Percentiles rank a stretch among this genome's conserved stretches.
Conservation (phyloP, 2,888 invertebrate genomes). For the Lumbricus terrestris region DNA sequence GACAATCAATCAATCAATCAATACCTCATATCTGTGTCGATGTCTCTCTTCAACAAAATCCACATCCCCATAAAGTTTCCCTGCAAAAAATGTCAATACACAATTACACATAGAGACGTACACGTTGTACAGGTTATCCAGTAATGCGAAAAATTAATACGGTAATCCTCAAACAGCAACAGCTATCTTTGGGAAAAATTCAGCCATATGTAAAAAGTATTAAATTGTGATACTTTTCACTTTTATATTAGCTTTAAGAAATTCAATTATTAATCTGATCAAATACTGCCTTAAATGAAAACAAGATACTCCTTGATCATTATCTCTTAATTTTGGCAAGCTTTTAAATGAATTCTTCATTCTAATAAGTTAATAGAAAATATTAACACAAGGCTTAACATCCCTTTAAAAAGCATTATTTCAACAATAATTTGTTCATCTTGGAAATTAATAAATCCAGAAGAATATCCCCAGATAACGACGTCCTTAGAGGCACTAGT, state of each 20-base stretch:
- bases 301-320: not conserved
- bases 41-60: conserved; percentile 84
- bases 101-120: too few species aligned
- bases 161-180: not conserved
- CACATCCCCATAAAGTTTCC: conserved; percentile 52
- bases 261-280: not conserved
- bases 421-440: too few species aligned
- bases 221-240: not conserved
- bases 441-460: too few species aligned
- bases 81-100: conserved; percentile 10
- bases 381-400: not conserved
- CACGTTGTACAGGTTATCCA: not conserved
- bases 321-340: not conserved
- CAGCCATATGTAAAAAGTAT: not conserved
- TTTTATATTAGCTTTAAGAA: not conserved
- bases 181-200: not conserved
- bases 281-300: not conserved
- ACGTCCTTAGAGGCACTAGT: too few species aligned
- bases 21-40: conserved; percentile 86
- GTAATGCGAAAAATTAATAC: not conserved
- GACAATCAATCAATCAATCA: too few species aligned
- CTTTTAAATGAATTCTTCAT: not conserved
- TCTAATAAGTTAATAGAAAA: not conserved
- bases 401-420: too few species aligned
- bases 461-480: too few species aligned